Percentiles rank a stretch among this genome's conserved stretches.
Conservation (phyloP, 2,888 invertebrate species). For the Phaonia tiefii region DNA sequence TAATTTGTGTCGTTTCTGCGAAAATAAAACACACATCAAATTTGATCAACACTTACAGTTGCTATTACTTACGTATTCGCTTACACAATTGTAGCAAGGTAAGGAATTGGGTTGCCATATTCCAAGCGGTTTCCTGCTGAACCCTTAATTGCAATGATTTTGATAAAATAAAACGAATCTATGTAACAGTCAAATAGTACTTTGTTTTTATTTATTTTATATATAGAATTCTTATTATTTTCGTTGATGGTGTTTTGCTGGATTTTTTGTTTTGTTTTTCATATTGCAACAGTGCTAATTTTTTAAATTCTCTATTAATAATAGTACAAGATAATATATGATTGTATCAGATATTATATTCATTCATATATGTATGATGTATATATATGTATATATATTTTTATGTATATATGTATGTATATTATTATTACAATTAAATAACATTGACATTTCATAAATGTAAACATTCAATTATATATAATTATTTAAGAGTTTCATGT, state of each 20-base stretch:
- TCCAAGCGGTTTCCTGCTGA: too few species aligned
- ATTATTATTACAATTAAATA: constrained; percentile 64
- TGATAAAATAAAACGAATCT: neutral
- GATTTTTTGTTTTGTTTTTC: constrained; percentile 20
- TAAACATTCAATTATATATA: constrained; percentile 30
- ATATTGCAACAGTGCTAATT: constrained; percentile 52
- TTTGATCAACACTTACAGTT: too few species aligned
- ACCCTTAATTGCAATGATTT: too few species aligned
- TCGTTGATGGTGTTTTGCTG: constrained; percentile 51
- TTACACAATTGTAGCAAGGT: too few species aligned
- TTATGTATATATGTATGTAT: constrained; percentile 38
- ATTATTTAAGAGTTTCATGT: constrained; percentile 3
- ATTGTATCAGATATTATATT: constrained; percentile 41
- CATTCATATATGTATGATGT: constrained; percentile 27
- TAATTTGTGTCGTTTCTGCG: too few species aligned
- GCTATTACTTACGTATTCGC: too few species aligned
- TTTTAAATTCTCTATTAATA: constrained; percentile 51
- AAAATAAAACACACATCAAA: too few species aligned
- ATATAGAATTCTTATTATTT: constrained; percentile 36
- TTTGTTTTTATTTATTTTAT: constrained; percentile 40
- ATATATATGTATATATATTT: constrained; percentile 48
- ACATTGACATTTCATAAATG: constrained; percentile 56
- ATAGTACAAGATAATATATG: constrained; percentile 26
- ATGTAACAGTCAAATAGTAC: constrained; percentile 62
- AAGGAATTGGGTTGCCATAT: too few species aligned